These are phyloP conservation scores for Donacobius atricapilla DNA, from an alignment of 2,113 vertebrate genomes.

Conservation along the genomic window DNA sequence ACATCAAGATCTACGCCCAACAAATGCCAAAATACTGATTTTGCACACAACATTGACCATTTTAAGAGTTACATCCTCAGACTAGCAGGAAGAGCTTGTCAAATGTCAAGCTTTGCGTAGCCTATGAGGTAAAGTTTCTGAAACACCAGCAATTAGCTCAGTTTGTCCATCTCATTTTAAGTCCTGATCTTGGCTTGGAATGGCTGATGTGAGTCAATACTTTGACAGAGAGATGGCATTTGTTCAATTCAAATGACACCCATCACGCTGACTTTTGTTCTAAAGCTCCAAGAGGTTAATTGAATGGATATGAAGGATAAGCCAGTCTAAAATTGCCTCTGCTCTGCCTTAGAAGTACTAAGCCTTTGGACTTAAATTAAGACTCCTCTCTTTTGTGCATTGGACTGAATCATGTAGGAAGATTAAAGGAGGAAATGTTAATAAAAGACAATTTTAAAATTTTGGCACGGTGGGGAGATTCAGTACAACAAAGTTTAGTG, in stretches of 20 bases:
- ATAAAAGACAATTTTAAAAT: constrained; percentile 30
- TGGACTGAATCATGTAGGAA: constrained; percentile 8
- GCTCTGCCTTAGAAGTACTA: constrained; percentile 57
- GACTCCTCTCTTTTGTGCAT: background rate
- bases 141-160: constrained; percentile 8
- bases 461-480: background rate
- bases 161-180: constrained; percentile 12
- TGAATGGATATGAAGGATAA: constrained; percentile 71
- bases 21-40: background rate
- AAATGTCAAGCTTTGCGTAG: background rate
- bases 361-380: constrained; percentile 60
- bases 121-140: background rate
- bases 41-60: background rate
- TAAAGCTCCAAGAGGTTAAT: constrained; percentile 69
- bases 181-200: background rate
- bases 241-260: constrained; percentile 67
- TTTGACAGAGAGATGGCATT: constrained; percentile 60
- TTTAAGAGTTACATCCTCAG: background rate
- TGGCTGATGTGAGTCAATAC: constrained; percentile 35
- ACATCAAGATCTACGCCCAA: background rate
- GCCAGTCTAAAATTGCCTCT: constrained; percentile 43
- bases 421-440: constrained; percentile 40
- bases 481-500: background rate
- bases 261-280: constrained; percentile 56
- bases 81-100: background rate